Evolutionary conservation across 2,113 vertebrate species (phyloP), one percentile per base, ranked within the genome.

Genomic region (Platichthys stellatus): DNA sequence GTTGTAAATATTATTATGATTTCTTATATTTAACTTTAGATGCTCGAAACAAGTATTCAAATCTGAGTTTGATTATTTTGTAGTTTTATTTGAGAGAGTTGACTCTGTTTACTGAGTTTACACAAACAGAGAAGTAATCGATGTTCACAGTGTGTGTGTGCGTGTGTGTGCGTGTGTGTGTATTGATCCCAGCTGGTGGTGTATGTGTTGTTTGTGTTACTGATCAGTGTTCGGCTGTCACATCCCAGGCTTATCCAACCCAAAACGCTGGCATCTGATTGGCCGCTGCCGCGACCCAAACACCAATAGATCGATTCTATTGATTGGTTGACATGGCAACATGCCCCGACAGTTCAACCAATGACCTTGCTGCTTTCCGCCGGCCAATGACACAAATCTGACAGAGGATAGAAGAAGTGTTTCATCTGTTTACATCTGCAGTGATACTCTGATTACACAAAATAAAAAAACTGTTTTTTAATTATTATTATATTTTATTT

Each of bases 271-370:
- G 1, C 2, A 17, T 59, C 56, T 45, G 76, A 82, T 86, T 84
- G 66, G 82, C 49, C 14, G 28, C 2, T 0, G 63, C 17, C 15
- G 5, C 0, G 7, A 45, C 53, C 51, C 26, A 54, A 64, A 70
- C 73, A 21, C 68, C 76, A 51, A 86, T 73, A 61, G 60, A 86
- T 89, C 85, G 4, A 89, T 89, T 84, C 2, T 9, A 68, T 45
- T 78, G 85, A 86, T 76, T 61, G 70, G 83, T 59, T 74, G 72
- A 68, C 79, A 67, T 63, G 51, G 74, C 83, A 75, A 75, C 81
- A 17, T 57, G 73, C 14, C 63, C 45, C n/a, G 17, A 28, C 58
- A 53, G 49, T 66, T 78, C 53, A 4, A 38, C 80, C 82, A 70
- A 63, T 81, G 80, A 85, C 85, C 80, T 87, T 76, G 28, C n/a